These are phyloP conservation scores for Nomada fabriciana DNA, from an alignment of 2,888 invertebrate genomes.

Conservation along the genomic window DNA sequence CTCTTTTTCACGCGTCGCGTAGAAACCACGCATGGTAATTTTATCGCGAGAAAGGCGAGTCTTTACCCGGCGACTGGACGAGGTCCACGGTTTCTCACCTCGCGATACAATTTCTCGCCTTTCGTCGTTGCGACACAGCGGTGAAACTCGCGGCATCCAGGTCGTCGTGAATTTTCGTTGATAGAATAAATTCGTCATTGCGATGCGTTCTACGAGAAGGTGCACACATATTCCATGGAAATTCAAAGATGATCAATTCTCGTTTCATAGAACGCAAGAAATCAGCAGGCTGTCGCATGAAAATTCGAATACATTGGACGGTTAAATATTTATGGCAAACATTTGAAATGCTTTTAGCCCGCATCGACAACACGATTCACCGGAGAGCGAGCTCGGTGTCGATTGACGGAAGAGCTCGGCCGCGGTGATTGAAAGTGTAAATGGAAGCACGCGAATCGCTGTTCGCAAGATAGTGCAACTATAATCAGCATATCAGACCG, in stretches of 20 bases:
- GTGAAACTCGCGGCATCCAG: neutral
- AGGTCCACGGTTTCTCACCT: neutral
- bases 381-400: neutral
- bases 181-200: neutral
- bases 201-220: too few relatives aligned
- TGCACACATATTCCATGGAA: too few relatives aligned
- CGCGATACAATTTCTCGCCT: neutral
- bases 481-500: conserved; percentile 78
- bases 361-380: neutral
- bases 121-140: neutral
- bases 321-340: neutral
- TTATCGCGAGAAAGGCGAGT: conserved; percentile 16
- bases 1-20: conserved; percentile 1
- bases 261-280: too few relatives aligned
- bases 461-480: conserved; percentile 46
- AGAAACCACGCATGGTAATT: neutral
- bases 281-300: too few relatives aligned
- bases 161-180: too few relatives aligned
- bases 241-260: too few relatives aligned
- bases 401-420: neutral
- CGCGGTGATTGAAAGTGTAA: neutral
- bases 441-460: conserved; percentile 39
- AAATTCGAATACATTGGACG: too few relatives aligned
- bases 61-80: neutral
- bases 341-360: neutral